phyloP scores from a whole-genome alignment of 2,888 invertebrate genomes.

The Thecophora atra region DNA sequence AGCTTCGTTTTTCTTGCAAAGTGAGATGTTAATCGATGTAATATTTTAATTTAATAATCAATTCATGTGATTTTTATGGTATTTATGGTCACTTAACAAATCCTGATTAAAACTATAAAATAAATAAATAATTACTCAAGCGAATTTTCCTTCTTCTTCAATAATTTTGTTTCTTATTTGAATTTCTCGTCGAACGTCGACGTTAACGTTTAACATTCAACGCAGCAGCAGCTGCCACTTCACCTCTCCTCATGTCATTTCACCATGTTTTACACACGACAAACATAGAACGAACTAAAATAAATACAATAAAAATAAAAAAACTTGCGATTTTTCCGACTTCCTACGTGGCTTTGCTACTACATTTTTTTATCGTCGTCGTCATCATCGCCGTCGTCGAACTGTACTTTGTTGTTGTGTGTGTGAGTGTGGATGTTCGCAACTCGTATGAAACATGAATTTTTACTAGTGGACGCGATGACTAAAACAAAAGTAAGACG shows the following conservation, averaged over 20 bases:
- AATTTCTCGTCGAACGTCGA: slow-evolving; percentile 17
- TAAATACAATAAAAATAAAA: slow-evolving; percentile 19
- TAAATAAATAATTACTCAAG: no score
- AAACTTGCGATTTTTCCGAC: slow-evolving; percentile 9
- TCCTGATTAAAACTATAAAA: no score
- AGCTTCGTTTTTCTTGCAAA: no score
- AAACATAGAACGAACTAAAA: slow-evolving; percentile 10
- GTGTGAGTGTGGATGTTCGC: not conserved
- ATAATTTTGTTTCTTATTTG: not conserved
- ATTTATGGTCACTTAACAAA: no score
- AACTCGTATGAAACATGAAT: slow-evolving; percentile 2
- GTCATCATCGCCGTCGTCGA: slow-evolving; percentile 10
- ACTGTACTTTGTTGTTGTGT: not conserved
- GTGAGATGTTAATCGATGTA: no score
- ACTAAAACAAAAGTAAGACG: not conserved
- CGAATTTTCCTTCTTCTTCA: no score
- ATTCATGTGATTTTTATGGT: no score
- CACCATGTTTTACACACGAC: not conserved
- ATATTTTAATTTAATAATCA: no score
- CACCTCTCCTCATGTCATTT: not conserved
- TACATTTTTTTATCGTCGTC: not conserved
- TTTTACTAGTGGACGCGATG: not conserved
- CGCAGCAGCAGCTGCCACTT: slow-evolving; percentile 28
- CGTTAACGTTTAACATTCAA: slow-evolving; percentile 16
- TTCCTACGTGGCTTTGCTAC: not conserved